phyloP scores from a whole-genome alignment of 2,113 vertebrate genomes.

The Xenus cinereus region DNA sequence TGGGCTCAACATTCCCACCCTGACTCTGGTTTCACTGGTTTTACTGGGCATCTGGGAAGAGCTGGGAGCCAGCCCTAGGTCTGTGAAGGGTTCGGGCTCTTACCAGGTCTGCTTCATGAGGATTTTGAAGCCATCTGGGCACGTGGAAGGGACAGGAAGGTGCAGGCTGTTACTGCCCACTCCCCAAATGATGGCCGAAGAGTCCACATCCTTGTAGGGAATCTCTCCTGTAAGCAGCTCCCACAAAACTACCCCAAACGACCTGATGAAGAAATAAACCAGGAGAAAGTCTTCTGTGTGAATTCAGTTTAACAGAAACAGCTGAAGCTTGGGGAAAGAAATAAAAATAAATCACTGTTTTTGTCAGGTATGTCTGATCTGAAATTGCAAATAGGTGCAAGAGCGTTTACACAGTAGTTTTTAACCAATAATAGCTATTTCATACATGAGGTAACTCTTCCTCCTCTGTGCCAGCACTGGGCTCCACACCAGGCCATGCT shows the following conservation, averaged over 20 bases:
- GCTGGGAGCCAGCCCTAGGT: not conserved
- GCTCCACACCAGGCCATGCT: not conserved
- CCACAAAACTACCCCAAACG: slow-evolving; percentile 97
- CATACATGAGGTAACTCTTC: not conserved
- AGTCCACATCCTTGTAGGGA: slow-evolving; percentile 98
- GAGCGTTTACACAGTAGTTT: not conserved
- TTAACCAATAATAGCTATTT: not conserved
- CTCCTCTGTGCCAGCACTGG: not conserved
- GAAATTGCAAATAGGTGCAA: not conserved
- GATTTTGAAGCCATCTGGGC: slow-evolving; percentile 98
- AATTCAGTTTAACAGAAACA: not conserved
- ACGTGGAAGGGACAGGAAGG: slow-evolving; percentile 96
- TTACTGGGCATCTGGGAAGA: not conserved
- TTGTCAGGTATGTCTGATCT: not conserved
- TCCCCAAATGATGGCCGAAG: slow-evolving; percentile 98
- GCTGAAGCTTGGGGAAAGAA: not conserved
- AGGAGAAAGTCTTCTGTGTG: not conserved
- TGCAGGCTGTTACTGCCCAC: slow-evolving; percentile 98
- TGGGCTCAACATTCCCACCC: not conserved
- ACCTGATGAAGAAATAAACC: slow-evolving; percentile 74
- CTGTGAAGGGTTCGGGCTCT: slow-evolving; percentile 20
- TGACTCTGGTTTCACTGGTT: not conserved
- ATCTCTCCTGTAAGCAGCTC: slow-evolving; percentile 96
- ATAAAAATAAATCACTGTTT: not conserved
- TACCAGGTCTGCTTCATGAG: slow-evolving; percentile 99